These are phyloP conservation scores for Limnephilus rhombicus DNA, from an alignment of 2,888 invertebrate species.

Conservation along the genomic window DNA sequence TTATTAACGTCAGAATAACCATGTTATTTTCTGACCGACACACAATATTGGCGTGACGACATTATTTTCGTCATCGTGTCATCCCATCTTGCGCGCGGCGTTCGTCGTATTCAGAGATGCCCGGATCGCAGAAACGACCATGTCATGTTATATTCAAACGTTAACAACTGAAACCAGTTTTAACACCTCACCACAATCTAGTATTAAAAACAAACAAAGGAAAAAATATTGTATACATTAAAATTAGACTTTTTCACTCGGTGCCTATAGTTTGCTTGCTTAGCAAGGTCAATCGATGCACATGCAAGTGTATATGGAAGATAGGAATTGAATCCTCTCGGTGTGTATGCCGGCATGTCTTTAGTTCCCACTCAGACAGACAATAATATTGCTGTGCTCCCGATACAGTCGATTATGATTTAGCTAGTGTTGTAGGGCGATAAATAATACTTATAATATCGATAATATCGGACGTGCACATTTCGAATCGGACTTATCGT, in stretches of 20 bases:
- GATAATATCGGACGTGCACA: conserved; percentile 25
- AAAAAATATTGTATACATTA: background rate
- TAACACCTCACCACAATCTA: background rate
- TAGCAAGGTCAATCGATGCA: background rate
- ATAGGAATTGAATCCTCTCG: background rate
- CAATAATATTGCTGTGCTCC: conserved; percentile 41
- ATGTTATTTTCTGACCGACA: background rate
- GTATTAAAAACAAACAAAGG: background rate
- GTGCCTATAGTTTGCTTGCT: background rate
- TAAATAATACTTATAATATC: conserved; percentile 49
- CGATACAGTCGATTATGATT: conserved; percentile 59
- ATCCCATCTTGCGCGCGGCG: background rate
- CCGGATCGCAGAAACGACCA: background rate
- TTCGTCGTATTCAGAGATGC: no score
- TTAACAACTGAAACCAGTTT: background rate
- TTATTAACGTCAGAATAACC: no score
- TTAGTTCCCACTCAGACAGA: conserved; percentile 41
- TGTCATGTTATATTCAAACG: conserved; percentile 1
- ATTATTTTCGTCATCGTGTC: conserved; percentile 1
- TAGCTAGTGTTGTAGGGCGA: conserved; percentile 59
- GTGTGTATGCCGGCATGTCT: conserved; percentile 28
- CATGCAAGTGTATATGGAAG: background rate
- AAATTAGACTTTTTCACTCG: background rate
- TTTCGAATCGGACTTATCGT: conserved; percentile 2
- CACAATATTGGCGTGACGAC: background rate